A percentile compares a stretch with the other conserved stretches of the same genome.
Conservation (phyloP, 2,797 vertebrate species). For the Sebastes oblongus region DNA sequence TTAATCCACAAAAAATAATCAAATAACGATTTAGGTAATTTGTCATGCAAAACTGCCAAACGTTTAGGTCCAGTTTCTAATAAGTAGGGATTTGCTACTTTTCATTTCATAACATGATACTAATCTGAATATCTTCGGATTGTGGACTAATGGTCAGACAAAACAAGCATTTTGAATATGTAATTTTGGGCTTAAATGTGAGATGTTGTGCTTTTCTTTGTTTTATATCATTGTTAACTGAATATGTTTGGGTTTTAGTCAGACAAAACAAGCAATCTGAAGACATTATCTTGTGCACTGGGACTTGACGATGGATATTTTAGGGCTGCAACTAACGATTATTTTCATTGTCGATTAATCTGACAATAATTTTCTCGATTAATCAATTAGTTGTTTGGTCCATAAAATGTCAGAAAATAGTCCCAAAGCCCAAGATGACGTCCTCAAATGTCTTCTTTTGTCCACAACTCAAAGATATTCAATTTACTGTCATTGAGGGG, state of each 20-base stretch:
- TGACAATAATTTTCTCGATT: no score
- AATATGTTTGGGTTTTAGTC: not conserved
- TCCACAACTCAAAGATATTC: no score
- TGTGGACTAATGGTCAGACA: not conserved
- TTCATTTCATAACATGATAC: not conserved
- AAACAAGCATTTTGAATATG: not conserved
- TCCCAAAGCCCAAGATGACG: no score
- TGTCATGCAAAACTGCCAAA: not conserved
- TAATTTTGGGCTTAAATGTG: not conserved
- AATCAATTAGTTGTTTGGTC: no score
- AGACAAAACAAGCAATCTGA: not conserved
- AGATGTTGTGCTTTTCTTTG: not conserved
- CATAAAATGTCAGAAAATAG: no score
- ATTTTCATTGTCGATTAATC: no score
- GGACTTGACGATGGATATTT: no score
- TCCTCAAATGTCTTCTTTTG: no score
- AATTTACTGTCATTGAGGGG: no score
- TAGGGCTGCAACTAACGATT: not conserved
- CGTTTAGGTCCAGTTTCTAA: not conserved
- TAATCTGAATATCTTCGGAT: constrained; percentile 4
- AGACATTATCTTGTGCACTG: not conserved
- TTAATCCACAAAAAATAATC: not conserved
- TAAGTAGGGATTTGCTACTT: not conserved
- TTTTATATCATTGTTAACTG: not conserved
- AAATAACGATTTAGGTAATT: not conserved